Evolutionary conservation across 2,113 vertebrate genomes (phyloP).

Genomic region (Mormoops blainvillei): DNA sequence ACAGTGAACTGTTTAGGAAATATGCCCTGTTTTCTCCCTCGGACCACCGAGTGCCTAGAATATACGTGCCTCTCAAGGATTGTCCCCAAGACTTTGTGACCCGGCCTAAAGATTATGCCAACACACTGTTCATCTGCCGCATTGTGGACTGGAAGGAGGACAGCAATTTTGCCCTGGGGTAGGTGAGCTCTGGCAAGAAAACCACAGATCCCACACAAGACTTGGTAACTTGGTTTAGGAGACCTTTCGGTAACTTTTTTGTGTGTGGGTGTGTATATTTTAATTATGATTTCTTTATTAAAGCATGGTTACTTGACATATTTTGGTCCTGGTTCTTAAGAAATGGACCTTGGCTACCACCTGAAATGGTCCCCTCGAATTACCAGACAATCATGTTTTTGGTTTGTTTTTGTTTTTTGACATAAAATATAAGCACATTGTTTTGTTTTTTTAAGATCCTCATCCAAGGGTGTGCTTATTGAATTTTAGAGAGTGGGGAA

Average conservation of each 20-base stretch:
- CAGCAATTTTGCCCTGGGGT: constrained; percentile 95
- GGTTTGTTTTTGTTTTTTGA: neutral
- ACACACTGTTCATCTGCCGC: constrained; percentile 91
- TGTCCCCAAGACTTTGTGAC: constrained; percentile 89
- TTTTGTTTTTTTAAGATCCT: too few species aligned
- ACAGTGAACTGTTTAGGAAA: constrained; percentile 84
- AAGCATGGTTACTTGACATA: neutral
- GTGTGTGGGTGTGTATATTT: neutral
- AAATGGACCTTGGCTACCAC: neutral
- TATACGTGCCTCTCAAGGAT: constrained; percentile 88
- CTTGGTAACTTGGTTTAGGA: neutral
- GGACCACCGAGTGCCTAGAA: constrained; percentile 94
- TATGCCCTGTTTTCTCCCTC: constrained; percentile 93
- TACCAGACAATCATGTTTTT: neutral
- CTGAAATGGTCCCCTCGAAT: neutral
- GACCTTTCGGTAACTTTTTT: neutral
- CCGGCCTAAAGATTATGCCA: constrained; percentile 86
- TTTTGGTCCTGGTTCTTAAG: neutral
- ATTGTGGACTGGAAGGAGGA: constrained; percentile 91
- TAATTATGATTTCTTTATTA: neutral
- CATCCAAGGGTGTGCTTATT: too few species aligned
- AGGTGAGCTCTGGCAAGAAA: constrained; percentile 62
- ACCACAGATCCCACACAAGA: neutral
- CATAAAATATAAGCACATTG: neutral
- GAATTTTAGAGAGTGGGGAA: too few species aligned